These are phyloP conservation scores for Rhyacichthys aspro DNA, from an alignment of 2,797 vertebrate genomes.

Conservation along the genomic window DNA sequence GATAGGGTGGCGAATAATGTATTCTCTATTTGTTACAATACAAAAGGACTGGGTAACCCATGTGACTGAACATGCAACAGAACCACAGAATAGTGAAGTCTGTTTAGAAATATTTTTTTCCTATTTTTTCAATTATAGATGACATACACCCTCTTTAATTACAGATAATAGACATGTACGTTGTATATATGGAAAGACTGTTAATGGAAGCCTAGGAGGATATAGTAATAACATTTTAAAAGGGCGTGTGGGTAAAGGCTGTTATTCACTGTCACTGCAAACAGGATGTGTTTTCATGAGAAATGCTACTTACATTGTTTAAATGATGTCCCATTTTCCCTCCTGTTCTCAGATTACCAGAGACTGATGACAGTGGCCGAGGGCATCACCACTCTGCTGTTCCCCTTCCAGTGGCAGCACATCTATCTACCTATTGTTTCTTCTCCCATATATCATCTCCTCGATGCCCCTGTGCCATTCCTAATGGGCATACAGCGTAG, in stretches of 20 bases:
- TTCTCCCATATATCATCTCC: slow-evolving; percentile 91
- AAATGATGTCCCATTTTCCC: background rate
- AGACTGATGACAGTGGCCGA: slow-evolving; percentile 96
- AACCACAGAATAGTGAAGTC: background rate
- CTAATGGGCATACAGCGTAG: slow-evolving; percentile 95
- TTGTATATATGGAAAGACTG: too few relatives aligned
- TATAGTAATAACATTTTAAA: too few relatives aligned
- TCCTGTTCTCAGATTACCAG: slow-evolving; percentile 87
- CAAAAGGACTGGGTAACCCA: background rate
- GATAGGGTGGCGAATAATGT: background rate
- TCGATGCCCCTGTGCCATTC: slow-evolving; percentile 96
- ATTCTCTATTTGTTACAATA: background rate
- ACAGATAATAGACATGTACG: too few relatives aligned
- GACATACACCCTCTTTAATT: too few relatives aligned
- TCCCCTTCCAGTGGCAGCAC: slow-evolving; percentile 98
- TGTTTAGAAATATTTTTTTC: too few relatives aligned
- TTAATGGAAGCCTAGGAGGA: too few relatives aligned
- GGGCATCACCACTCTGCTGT: slow-evolving; percentile 90
- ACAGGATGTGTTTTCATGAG: background rate
- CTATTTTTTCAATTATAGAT: too few relatives aligned
- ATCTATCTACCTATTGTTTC: slow-evolving; percentile 97
- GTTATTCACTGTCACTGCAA: background rate
- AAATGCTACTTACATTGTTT: background rate
- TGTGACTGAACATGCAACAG: background rate
- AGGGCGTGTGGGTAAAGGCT: too few relatives aligned